Base-by-base conservation (phyloP, 2,797 vertebrate species). In the Siniperca scherzeri region DNA sequence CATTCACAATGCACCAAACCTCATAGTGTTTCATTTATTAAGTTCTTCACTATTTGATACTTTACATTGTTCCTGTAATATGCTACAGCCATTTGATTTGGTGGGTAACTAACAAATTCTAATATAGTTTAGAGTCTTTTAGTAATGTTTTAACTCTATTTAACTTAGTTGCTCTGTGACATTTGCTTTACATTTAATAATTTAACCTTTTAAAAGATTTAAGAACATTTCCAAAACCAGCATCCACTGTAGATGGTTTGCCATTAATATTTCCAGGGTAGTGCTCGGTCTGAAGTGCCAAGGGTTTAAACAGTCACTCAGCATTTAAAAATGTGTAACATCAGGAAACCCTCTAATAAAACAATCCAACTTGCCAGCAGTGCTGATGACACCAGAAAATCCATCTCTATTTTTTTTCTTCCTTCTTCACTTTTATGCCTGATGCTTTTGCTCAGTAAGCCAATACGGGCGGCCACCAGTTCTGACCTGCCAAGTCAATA, bases 401-500 rank as follows among this genome's bases (percentile, higher is more conserved):
- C 71, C 30, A 70, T 82, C 36, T 52, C 36, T 56, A 22, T 76
- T 64, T 70, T 67, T 67, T 73, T 74, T 17, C 42, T 76, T 62
- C 59, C 16, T 59, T 73, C 38, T 78, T 76, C 66, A 53, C 75
- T 70, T 83, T 72, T 77, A 36, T 77, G 71, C 52, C 56, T 36
- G 65, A 71, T 77, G 66, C 57, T 81, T 87, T 64, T 56, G 66
- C 83, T 72, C 69, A 65, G 17, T 57, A 67, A 83, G 77, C 73
- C 79, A 75, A 67, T 50, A 56, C 9, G 48, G 64, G 71, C 6
- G 25, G 52, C 61, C 75, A 27, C 74, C 59, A 33, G 52, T 78
- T 78, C 55, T 7, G 53, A 72, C 68, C 80, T 59, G 85, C 79
- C 68, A 77, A 85, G 86, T 92, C 88, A 91, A 93, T 94, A 90